These are phyloP conservation scores for Trissoscelio sp. DNA, from an alignment of 2,888 invertebrate genomes.

Conservation along the genomic window DNA sequence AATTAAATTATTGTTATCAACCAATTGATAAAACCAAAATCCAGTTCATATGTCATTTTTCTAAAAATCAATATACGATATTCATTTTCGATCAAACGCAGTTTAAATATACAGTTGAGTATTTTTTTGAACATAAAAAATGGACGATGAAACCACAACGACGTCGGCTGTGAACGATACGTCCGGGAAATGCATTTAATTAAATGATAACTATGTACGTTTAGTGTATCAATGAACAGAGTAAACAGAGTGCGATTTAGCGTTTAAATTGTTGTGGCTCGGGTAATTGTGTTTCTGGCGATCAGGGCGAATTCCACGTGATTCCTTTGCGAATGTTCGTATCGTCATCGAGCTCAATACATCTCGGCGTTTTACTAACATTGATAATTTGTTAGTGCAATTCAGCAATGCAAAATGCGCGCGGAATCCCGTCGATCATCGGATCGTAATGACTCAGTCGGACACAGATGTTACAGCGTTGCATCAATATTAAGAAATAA, in stretches of 20 bases:
- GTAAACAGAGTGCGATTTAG: conserved; percentile 39
- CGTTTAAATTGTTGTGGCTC: conserved; percentile 59
- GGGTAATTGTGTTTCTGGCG: conserved; percentile 47
- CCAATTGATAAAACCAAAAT: no score
- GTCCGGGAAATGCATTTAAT: conserved; percentile 74
- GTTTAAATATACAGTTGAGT: no score
- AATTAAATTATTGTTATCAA: no score
- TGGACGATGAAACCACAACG: conserved; percentile 3
- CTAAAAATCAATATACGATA: no score
- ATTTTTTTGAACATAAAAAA: neutral
- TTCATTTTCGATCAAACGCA: no score
- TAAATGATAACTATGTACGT: conserved; percentile 72
- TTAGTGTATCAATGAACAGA: conserved; percentile 39
- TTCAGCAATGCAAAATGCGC: neutral
- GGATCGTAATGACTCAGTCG: neutral
- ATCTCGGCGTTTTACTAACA: neutral
- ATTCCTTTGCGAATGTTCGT: conserved; percentile 21
- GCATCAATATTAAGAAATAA: conserved; percentile 21
- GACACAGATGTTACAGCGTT: conserved; percentile 1
- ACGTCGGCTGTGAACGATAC: neutral
- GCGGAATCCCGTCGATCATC: conserved; percentile 14
- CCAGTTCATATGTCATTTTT: no score
- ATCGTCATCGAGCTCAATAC: neutral
- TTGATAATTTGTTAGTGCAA: conserved; percentile 25
- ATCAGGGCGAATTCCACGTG: conserved; percentile 45